phyloP scores from a whole-genome alignment of 2,888 invertebrate genomes.

The Hirudinaria manillensis region DNA sequence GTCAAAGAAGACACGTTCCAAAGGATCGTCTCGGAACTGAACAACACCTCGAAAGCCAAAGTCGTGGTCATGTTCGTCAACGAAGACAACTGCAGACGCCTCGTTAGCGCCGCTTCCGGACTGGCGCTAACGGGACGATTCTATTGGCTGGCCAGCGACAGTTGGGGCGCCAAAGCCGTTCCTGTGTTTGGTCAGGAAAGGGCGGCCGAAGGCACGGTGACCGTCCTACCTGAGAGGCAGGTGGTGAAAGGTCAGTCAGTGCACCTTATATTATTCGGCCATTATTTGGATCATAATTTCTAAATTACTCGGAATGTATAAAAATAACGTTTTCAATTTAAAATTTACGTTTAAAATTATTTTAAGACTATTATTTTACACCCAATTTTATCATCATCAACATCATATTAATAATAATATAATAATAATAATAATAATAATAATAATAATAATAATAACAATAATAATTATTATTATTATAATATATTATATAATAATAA shows the following conservation, averaged over 20 bases:
- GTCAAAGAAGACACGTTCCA: constrained; percentile 61
- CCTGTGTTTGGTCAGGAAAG: constrained; percentile 49
- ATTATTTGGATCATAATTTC: background rate
- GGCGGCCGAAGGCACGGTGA: constrained; percentile 51
- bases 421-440: too few species aligned
- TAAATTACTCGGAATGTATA: background rate
- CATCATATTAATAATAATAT: too few species aligned
- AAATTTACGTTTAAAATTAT: background rate
- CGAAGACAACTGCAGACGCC: constrained; percentile 62
- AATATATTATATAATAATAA: too few species aligned
- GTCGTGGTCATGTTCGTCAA: constrained; percentile 69
- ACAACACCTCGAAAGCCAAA: constrained; percentile 60
- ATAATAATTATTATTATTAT: too few species aligned
- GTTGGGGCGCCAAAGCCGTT: constrained; percentile 53
- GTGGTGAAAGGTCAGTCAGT: constrained; percentile 44
- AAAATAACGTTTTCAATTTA: background rate
- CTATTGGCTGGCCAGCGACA: constrained; percentile 51
- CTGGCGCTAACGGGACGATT: constrained; percentile 38
- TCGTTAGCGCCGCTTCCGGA: constrained; percentile 43
- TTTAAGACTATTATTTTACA: background rate
- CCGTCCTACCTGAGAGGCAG: constrained; percentile 49
- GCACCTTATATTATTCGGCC: background rate
- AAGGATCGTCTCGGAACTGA: constrained; percentile 60
- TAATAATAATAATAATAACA: too few species aligned
- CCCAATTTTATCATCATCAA: background rate